phyloP scores from a whole-genome alignment of 2,113 vertebrate species.

The Brienomyrus longianalis region DNA sequence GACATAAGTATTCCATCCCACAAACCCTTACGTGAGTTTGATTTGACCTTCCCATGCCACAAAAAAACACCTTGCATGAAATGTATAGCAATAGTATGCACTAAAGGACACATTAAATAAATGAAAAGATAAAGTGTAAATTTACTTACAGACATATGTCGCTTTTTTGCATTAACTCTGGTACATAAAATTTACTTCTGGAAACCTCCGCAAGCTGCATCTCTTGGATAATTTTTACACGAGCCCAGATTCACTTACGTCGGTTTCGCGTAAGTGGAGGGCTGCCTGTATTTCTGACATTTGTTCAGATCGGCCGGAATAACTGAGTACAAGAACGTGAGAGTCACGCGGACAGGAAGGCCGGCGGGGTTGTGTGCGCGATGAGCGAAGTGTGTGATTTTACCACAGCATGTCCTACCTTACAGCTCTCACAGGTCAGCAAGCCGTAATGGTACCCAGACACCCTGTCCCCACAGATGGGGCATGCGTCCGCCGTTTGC shows the following conservation, averaged over 20 bases:
- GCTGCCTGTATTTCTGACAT: background rate
- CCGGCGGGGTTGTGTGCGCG: background rate
- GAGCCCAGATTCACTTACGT: background rate
- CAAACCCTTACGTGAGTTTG: background rate
- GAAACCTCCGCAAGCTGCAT: background rate
- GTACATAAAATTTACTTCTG: background rate
- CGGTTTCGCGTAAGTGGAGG: background rate
- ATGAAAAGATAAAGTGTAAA: background rate
- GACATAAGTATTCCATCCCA: background rate
- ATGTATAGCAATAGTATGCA: background rate
- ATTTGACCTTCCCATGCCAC: background rate
- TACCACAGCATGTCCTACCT: conserved; percentile 41
- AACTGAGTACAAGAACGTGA: background rate
- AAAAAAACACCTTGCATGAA: background rate
- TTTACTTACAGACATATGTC: background rate
- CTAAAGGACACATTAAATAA: background rate
- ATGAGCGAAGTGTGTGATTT: background rate
- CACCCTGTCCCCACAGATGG: conserved; percentile 65
- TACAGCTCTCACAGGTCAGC: conserved; percentile 69
- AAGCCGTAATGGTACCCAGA: conserved; percentile 70
- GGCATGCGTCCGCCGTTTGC: conserved; percentile 49
- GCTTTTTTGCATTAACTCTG: background rate
- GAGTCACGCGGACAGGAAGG: background rate
- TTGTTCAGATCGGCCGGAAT: background rate
- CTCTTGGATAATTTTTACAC: background rate